Evolutionary conservation across 2,888 invertebrate genomes (phyloP).

Genomic region (Nysson spinosus): DNA sequence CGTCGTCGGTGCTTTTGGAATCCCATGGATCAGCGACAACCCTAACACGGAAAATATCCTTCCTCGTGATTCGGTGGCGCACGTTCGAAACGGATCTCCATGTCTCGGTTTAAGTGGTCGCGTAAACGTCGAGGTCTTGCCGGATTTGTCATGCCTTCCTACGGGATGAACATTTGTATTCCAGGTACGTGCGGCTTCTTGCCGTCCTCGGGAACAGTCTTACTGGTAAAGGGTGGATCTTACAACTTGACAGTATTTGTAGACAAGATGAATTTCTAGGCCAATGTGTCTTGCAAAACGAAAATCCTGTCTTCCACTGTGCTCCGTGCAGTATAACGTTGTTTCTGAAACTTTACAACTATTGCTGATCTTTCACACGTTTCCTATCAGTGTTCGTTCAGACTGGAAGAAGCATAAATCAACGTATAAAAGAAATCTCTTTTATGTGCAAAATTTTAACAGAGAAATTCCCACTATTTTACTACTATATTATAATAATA

Average conservation of each 20-base stretch:
- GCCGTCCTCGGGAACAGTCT: slow-evolving; percentile 14
- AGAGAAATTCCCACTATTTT: too few relatives aligned
- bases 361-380: too few relatives aligned
- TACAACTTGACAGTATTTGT: slow-evolving; percentile 23
- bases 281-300: slow-evolving; percentile 3
- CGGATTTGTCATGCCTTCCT: slow-evolving; percentile 30
- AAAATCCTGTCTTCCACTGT: not conserved
- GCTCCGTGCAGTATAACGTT: too few relatives aligned
- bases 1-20: slow-evolving; percentile 54
- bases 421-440: too few relatives aligned
- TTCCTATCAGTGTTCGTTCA: too few relatives aligned
- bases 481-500: too few relatives aligned
- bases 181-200: slow-evolving; percentile 23
- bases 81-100: slow-evolving; percentile 38
- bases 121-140: slow-evolving; percentile 39
- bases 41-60: slow-evolving; percentile 37
- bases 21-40: slow-evolving; percentile 43
- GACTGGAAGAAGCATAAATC: too few relatives aligned
- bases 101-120: slow-evolving; percentile 56
- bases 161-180: slow-evolving; percentile 47
- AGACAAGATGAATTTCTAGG: slow-evolving; percentile 11
- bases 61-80: slow-evolving; percentile 29
- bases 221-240: slow-evolving; percentile 42
- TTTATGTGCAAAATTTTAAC: too few relatives aligned
- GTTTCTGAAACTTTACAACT: too few relatives aligned